Base-by-base conservation (phyloP, 1,140 invertebrate species). In the Calycopis cecrops region DNA sequence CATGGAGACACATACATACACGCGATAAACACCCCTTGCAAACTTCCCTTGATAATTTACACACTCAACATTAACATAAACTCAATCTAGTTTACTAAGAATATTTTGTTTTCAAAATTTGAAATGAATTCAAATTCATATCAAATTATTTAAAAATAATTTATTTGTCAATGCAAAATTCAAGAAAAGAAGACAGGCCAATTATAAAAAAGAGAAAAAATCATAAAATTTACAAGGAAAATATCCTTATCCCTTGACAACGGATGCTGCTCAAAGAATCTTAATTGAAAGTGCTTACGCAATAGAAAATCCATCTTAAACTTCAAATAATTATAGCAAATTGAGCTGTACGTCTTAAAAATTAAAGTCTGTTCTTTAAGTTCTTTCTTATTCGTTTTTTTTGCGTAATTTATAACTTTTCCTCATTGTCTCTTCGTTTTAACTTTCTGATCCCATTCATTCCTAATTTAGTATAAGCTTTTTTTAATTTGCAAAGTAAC, bases 281-380 rank as follows among this genome's bases (percentile, higher is more conserved):
- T 40, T 53, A 53, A 53, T 53, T 53, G 51, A 53, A 53, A 53
- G 51, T 53, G 37, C 51, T 53, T 53, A 53, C 40, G 40, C 28
- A 53, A 53, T 53, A 40, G 38, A 21, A 53, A 53, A 42, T 44
- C 40, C 9, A 16, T 44, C 40, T 44, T 44, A 6, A 16, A 17
- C 4, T 44, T 44, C 14, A 44, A 44, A 17, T 18, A 12, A 44
- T 44, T 9, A 17, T 9, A 12, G 9, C 17, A 44, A 17, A 7
- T 44, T 44, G 40, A 44, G 9, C 40, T 16, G 14, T 44, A 18
- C 17, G 16, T 16, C 40, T 18, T 16, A 16, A 3, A 2, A 14
- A 7, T 44, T 44, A 44, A 44, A 44, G 16, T 16, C 17, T 17
- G 16, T 40, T 40, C n/a, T n/a, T n/a, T n/a, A n/a, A 3, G 21